Conservation (phyloP, 2,113 vertebrate genomes). For the Copsychus sechellarum region DNA sequence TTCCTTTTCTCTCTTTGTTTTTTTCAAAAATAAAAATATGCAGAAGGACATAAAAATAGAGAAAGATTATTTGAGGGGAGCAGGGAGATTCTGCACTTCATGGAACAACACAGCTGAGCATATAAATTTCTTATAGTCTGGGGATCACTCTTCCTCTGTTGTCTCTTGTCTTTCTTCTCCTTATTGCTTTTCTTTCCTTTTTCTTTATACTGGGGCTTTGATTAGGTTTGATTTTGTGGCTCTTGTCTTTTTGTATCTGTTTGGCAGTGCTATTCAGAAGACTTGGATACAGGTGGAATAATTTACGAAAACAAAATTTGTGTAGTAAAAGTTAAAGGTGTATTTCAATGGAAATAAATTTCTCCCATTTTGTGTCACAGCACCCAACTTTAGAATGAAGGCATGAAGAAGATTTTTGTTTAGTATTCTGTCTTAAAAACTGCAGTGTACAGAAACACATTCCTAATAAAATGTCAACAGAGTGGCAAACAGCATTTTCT, state of each 20-base stretch:
- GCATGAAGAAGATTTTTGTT: background rate
- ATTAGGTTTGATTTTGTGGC: background rate
- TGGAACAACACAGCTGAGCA: background rate
- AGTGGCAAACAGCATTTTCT: background rate
- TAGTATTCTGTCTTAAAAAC: background rate
- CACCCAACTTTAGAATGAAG: background rate
- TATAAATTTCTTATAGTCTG: background rate
- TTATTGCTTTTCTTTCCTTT: background rate
- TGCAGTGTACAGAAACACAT: background rate
- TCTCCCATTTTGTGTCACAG: background rate
- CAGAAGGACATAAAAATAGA: background rate
- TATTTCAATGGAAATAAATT: background rate
- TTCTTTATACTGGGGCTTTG: background rate
- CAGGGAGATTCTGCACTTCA: background rate
- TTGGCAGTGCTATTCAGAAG: background rate
- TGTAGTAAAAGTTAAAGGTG: background rate
- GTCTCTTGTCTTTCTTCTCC: background rate
- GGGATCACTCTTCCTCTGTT: background rate
- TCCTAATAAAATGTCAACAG: background rate
- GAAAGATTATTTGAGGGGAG: background rate
- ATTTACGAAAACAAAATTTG: background rate
- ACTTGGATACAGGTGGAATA: background rate
- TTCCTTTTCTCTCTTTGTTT: background rate
- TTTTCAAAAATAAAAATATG: background rate
- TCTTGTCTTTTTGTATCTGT: background rate